Evolutionary conservation across 2,113 vertebrate genomes (phyloP).

Genomic region (Osmerus mordax): DNA sequence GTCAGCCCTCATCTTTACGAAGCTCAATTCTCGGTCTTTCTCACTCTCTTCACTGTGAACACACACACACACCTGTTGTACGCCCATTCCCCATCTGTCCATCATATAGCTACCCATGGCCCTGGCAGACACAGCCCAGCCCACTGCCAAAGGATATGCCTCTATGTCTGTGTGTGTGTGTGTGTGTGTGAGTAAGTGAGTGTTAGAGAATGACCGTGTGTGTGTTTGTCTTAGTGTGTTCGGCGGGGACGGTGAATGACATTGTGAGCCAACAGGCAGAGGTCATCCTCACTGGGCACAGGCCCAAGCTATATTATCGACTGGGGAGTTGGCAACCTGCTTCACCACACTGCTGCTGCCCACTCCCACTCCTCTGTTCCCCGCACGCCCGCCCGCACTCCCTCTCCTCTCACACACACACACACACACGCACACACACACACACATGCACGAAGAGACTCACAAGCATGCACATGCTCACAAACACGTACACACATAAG

Average conservation of each 20-base stretch:
- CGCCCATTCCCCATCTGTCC: slow-evolving; percentile 13
- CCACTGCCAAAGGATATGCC: slow-evolving; percentile 9
- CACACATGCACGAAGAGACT: slow-evolving; percentile 15
- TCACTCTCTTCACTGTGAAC: no score
- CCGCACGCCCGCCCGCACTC: background rate
- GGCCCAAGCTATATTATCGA: slow-evolving; percentile 62
- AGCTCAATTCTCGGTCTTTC: background rate
- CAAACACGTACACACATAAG: no score
- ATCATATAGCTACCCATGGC: slow-evolving; percentile 5
- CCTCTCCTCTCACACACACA: slow-evolving; percentile 15
- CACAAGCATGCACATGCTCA: slow-evolving; percentile 18
- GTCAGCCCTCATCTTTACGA: background rate
- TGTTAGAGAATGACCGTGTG: slow-evolving; percentile 7
- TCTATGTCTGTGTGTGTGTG: background rate
- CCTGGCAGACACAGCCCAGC: background rate
- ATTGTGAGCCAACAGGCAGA: slow-evolving; percentile 62
- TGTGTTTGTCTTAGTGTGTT: background rate
- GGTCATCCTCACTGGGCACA: slow-evolving; percentile 60
- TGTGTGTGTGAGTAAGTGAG: background rate
- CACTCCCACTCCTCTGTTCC: slow-evolving; percentile 22
- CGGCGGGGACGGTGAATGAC: slow-evolving; percentile 59
- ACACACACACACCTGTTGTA: slow-evolving; percentile 26
- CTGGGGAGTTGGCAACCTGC: slow-evolving; percentile 51
- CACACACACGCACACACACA: slow-evolving; percentile 13
- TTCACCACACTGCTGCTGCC: slow-evolving; percentile 40